Percentiles rank a stretch among this genome's conserved stretches.
Conservation (phyloP, 2,797 vertebrate species). For the Orestias chungarensis region DNA sequence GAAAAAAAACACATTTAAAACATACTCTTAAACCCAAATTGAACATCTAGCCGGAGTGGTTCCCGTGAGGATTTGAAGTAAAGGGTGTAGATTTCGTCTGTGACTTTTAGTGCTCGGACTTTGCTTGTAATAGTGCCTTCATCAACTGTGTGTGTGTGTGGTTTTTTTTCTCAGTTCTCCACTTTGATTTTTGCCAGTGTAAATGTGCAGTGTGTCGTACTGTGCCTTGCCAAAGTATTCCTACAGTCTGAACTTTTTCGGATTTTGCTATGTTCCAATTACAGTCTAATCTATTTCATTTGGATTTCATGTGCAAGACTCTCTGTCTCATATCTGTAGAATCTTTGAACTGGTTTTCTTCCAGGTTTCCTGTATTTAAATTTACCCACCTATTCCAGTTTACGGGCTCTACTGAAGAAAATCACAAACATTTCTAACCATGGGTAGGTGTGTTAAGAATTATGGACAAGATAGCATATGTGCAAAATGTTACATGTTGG, state of each 20-base stretch:
- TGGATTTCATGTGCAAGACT: neutral
- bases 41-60: conserved; percentile 76
- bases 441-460: neutral
- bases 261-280: neutral
- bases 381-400: neutral
- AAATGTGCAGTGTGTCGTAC: conserved; percentile 31
- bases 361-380: neutral
- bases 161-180: conserved; percentile 57
- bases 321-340: neutral
- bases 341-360: neutral
- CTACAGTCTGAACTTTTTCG: neutral
- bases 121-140: conserved; percentile 87
- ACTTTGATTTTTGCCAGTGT: conserved; percentile 54
- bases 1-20: conserved; percentile 6
- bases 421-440: neutral
- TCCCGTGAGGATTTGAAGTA: conserved; percentile 41
- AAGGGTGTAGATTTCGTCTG: conserved; percentile 60
- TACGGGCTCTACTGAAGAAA: neutral
- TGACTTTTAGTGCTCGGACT: conserved; percentile 77
- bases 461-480: neutral
- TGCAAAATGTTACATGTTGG: neutral
- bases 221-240: conserved; percentile 6
- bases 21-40: conserved; percentile 8
- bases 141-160: conserved; percentile 70
- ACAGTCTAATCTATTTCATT: neutral